Evolutionary conservation across 2,888 invertebrate genomes (phyloP).

Genomic region (Itoplectis maculator): DNA sequence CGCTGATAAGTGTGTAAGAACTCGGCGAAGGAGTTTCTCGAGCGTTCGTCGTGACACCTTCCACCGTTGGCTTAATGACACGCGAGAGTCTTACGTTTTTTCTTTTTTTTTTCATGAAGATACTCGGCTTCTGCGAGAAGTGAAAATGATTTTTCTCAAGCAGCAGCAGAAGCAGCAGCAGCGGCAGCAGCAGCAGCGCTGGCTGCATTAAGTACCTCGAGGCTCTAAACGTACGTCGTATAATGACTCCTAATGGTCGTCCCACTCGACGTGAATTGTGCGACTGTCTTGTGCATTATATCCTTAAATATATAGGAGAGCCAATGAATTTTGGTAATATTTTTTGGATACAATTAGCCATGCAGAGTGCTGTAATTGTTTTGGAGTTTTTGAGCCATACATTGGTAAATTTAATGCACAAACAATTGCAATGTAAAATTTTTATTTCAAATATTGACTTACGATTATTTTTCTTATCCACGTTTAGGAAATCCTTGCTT

Average conservation of each 20-base stretch:
- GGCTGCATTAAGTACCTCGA: conserved; percentile 8
- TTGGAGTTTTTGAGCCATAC: too few species aligned
- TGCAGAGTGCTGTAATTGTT: too few species aligned
- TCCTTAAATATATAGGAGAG: background rate
- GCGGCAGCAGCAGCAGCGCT: conserved; percentile 11
- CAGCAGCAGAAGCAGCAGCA: conserved; percentile 5
- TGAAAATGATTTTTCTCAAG: conserved; percentile 61
- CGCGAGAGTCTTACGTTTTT: conserved; percentile 52
- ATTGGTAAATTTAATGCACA: background rate
- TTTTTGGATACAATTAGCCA: background rate
- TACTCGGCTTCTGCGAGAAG: conserved; percentile 45
- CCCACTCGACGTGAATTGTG: conserved; percentile 25
- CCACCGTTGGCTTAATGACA: conserved; percentile 60
- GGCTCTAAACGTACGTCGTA: conserved; percentile 27
- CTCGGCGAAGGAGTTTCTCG: conserved; percentile 59
- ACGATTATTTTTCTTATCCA: background rate
- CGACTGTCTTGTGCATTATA: background rate
- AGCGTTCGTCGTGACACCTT: conserved; percentile 43
- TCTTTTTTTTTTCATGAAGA: conserved; percentile 21
- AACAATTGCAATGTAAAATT: background rate
- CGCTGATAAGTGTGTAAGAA: conserved; percentile 37
- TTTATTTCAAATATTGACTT: background rate
- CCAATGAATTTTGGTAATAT: conserved; percentile 1
- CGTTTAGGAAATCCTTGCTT: background rate
- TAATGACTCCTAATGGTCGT: conserved; percentile 41